Evolutionary conservation across 2,113 vertebrate genomes (phyloP).

Genomic region (Genyomyrus donnyi): DNA sequence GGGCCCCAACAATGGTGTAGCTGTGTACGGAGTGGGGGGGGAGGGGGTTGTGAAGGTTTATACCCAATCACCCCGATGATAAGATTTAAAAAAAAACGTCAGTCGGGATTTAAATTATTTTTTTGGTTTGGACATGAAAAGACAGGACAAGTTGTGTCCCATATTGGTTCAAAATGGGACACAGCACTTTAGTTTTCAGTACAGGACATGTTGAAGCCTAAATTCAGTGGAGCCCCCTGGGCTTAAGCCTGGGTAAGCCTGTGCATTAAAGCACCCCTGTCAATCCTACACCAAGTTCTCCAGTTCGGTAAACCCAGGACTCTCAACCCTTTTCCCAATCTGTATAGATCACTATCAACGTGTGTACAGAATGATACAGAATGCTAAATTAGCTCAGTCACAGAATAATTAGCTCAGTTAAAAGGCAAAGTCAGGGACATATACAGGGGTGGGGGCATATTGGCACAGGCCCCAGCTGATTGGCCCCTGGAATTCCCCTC

Average conservation of each 20-base stretch:
- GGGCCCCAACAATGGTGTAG: neutral
- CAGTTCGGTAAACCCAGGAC: neutral
- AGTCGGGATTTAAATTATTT: neutral
- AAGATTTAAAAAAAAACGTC: neutral
- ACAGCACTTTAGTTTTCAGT: neutral
- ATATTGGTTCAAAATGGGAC: neutral
- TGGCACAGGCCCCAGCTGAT: neutral
- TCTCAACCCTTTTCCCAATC: neutral
- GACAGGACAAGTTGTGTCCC: neutral
- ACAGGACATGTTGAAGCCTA: neutral
- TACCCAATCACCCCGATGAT: neutral
- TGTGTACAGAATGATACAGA: neutral
- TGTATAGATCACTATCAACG: neutral
- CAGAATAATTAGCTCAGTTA: neutral
- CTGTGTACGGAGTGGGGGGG: neutral
- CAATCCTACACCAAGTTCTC: neutral
- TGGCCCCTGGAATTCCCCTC: neutral
- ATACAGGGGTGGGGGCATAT: neutral
- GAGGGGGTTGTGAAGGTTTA: neutral
- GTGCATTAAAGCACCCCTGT: neutral
- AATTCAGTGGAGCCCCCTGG: neutral
- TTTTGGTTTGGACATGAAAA: neutral
- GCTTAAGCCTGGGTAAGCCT: neutral
- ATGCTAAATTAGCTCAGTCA: neutral
- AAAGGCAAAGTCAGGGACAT: neutral